Evolutionary conservation across 2,888 invertebrate species (phyloP), one percentile per base, ranked within the genome.

Genomic region (Pantelozetes paolii): DNA sequence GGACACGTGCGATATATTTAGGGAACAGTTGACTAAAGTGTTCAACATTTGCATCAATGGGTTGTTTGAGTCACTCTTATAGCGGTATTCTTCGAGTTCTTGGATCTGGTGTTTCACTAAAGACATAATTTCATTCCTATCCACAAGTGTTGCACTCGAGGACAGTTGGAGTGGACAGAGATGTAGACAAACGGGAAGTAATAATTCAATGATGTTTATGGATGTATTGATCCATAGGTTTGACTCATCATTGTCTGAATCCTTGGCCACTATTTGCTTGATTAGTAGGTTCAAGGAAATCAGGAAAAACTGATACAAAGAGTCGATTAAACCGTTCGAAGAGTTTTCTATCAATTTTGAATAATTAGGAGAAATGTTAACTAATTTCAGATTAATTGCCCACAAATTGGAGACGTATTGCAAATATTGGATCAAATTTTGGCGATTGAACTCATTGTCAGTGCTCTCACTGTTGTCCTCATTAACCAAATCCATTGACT

Each of bases 1-100:
- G 13, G 62, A 62, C n/a, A 62, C 36, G 8, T 62, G 32, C 23
- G 71, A 71, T 45, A 40, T 69, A 26, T 71, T 71, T 2, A 71
- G 50, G 1, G 71, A 45, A 32, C 45, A 50, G 13, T 71, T 71
- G 48, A 71, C 28, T 50, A 71, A 54, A 42, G 42, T 54, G 18
- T 71, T 71, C 50, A 71, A 26, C 13, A 48, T 28, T 20, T 71
- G 48, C 1, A 50, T 45, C 11, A 71, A 48, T 26, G 71, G 71
- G 30, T 71, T 50, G 0, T 50, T 54, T n/a, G n/a, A n/a, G 18
- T 45, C 48, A 23, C 23, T 23, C 1, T 18, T 32, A 42, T n/a
- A 50, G 26, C 9, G n/a, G 23, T 69, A 45, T 5, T 69, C 40
- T 23, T 40, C n/a, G 20, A 71, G 50, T 32, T 50, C 54, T 23